phyloP scores from a whole-genome alignment of 1,140 invertebrate genomes.

The Papilio machaon region DNA sequence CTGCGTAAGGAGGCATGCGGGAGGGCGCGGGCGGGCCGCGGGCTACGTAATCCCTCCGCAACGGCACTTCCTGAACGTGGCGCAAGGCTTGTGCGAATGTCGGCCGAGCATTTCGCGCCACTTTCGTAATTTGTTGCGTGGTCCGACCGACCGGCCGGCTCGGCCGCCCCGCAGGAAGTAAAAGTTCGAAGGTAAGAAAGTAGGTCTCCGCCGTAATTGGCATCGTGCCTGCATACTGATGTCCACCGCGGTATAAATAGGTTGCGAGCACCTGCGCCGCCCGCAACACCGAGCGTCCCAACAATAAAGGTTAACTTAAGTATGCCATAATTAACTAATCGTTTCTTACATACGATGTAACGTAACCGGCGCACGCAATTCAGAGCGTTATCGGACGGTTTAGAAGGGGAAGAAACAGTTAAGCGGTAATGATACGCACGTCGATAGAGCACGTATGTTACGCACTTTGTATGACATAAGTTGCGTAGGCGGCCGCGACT shows the following conservation, averaged over 20 bases:
- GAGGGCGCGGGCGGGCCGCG: slow-evolving; percentile 38
- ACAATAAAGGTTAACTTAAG: slow-evolving; percentile 27
- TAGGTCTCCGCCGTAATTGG: slow-evolving; percentile 80
- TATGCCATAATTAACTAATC: slow-evolving; percentile 36
- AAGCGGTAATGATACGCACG: slow-evolving; percentile 33
- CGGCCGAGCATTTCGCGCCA: slow-evolving; percentile 80
- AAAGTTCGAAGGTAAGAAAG: slow-evolving; percentile 82
- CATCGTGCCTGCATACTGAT: slow-evolving; percentile 78
- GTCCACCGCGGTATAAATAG: slow-evolving; percentile 69
- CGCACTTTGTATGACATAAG: slow-evolving; percentile 71
- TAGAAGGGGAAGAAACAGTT: slow-evolving; percentile 35
- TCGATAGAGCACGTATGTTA: slow-evolving; percentile 57
- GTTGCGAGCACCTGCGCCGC: slow-evolving; percentile 65
- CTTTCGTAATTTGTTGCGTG: slow-evolving; percentile 80
- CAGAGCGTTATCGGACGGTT: slow-evolving; percentile 8
- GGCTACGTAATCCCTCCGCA: slow-evolving; percentile 75
- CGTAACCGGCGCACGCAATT: slow-evolving; percentile 33
- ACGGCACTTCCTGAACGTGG: slow-evolving; percentile 80
- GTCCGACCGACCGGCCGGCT: slow-evolving; percentile 75
- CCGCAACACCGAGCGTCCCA: slow-evolving; percentile 53
- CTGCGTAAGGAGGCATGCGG: slow-evolving; percentile 40
- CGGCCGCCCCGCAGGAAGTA: slow-evolving; percentile 80
- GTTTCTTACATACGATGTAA: slow-evolving; percentile 35
- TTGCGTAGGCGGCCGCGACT: slow-evolving; percentile 62
- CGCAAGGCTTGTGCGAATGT: slow-evolving; percentile 78